Evolutionary conservation across 2,797 vertebrate species (phyloP).

Genomic region (Chelonia mydas): DNA sequence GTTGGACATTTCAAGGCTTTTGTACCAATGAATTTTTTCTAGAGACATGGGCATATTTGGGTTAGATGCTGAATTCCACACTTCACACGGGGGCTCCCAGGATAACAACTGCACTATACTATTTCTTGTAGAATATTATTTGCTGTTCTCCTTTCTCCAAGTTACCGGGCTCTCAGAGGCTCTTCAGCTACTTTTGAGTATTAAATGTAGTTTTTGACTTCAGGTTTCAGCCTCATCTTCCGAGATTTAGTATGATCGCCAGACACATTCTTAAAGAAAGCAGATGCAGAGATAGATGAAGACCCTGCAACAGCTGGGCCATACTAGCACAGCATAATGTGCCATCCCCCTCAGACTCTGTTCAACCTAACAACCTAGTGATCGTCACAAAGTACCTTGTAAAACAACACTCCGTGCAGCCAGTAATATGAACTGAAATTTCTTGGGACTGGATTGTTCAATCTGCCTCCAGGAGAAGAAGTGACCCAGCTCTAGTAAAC

Average conservation of each 20-base stretch:
- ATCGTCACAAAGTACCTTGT: background rate
- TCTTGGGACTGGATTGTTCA: background rate
- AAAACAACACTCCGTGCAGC: background rate
- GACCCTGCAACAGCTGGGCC: background rate
- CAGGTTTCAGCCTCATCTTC: background rate
- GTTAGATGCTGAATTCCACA: background rate
- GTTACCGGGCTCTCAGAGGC: background rate
- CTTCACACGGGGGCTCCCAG: background rate
- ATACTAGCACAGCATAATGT: background rate
- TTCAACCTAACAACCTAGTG: background rate
- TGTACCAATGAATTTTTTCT: background rate
- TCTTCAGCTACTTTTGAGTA: background rate
- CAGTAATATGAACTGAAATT: background rate
- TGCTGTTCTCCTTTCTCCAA: no score
- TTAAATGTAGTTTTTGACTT: background rate
- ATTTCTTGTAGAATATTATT: background rate
- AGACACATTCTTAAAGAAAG: background rate
- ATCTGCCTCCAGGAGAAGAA: background rate
- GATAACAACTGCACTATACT: background rate
- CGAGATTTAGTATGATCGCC: fast-evolving
- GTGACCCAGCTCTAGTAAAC: background rate
- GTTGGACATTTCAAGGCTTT: background rate
- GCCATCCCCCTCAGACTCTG: background rate
- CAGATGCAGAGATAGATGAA: background rate
- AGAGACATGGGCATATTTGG: fast-evolving